These are phyloP conservation scores for Panopea generosa DNA, from an alignment of 2,888 invertebrate genomes.

Conservation along the genomic window DNA sequence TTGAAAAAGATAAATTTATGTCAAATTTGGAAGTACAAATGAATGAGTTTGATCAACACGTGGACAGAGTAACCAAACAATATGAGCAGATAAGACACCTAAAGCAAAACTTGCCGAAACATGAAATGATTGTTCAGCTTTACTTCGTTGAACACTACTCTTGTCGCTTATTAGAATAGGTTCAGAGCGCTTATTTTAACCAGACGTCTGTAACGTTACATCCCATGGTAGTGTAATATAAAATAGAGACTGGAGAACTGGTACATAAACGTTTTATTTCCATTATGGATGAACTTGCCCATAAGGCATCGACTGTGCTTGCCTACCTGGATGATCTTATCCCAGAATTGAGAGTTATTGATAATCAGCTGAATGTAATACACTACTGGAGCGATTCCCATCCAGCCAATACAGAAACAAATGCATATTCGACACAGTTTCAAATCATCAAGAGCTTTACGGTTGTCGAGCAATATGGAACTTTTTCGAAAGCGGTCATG, in stretches of 20 bases:
- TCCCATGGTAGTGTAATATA: constrained; percentile 56
- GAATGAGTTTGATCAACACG: constrained; percentile 51
- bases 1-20: constrained; percentile 23
- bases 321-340: too few relatives aligned
- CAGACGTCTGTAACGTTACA: constrained; percentile 54
- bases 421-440: too few relatives aligned
- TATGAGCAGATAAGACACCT: constrained; percentile 38
- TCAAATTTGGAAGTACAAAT: constrained; percentile 28
- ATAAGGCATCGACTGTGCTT: too few relatives aligned
- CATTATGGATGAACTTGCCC: too few relatives aligned
- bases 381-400: constrained; percentile 64
- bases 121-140: constrained; percentile 34
- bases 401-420: too few relatives aligned
- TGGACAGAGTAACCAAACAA: constrained; percentile 45
- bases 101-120: constrained; percentile 33
- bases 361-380: too few relatives aligned
- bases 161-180: constrained; percentile 47
- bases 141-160: constrained; percentile 53
- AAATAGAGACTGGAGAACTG: constrained; percentile 11
- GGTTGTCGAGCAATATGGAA: too few relatives aligned
- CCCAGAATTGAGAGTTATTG: constrained; percentile 22
- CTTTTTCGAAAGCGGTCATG: too few relatives aligned
- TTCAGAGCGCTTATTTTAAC: constrained; percentile 51
- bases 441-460: too few relatives aligned
- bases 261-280: too few relatives aligned